Percentiles rank a stretch among this genome's conserved stretches.
phyloP scores from a whole-genome alignment of 2,888 invertebrate species.

The Cepaea hortensis region DNA sequence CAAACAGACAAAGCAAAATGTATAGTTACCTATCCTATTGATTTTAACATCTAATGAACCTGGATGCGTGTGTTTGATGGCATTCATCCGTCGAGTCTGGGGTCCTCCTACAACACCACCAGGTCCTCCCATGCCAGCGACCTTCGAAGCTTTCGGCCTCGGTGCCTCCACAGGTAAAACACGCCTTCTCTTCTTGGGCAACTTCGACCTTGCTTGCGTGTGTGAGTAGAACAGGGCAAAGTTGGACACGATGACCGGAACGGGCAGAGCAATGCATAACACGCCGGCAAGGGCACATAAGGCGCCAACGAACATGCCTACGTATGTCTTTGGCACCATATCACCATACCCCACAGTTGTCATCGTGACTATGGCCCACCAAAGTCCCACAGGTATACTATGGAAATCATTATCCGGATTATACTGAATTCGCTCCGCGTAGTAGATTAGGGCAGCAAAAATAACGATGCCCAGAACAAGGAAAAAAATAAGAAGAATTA shows the following conservation, averaged over 20 bases:
- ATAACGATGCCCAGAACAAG: conserved; percentile 95
- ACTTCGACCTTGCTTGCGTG: conserved; percentile 96
- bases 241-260: conserved; percentile 89
- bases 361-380: conserved; percentile 99
- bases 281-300: conserved; percentile 94
- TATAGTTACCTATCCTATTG: conserved; percentile 50
- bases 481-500: conserved; percentile 95
- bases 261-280: conserved; percentile 94
- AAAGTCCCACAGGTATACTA: conserved; percentile 92
- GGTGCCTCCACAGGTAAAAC: conserved; percentile 88
- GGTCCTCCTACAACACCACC: conserved; percentile 63
- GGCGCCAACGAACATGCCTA: conserved; percentile 97
- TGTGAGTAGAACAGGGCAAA: conserved; percentile 98
- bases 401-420: conserved; percentile 96
- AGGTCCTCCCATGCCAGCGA: conserved; percentile 76
- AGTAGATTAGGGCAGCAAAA: conserved; percentile 95
- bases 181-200: conserved; percentile 92
- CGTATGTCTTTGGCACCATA: conserved; percentile 96
- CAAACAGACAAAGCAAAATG: conserved; percentile 4
- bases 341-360: conserved; percentile 95
- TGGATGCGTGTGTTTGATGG: conserved; percentile 89
- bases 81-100: conserved; percentile 85
- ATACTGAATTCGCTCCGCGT: conserved; percentile 95
- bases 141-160: conserved; percentile 66
- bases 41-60: conserved; percentile 76